Conservation (phyloP, 1,140 invertebrate genomes). For the Ips nitidus region DNA sequence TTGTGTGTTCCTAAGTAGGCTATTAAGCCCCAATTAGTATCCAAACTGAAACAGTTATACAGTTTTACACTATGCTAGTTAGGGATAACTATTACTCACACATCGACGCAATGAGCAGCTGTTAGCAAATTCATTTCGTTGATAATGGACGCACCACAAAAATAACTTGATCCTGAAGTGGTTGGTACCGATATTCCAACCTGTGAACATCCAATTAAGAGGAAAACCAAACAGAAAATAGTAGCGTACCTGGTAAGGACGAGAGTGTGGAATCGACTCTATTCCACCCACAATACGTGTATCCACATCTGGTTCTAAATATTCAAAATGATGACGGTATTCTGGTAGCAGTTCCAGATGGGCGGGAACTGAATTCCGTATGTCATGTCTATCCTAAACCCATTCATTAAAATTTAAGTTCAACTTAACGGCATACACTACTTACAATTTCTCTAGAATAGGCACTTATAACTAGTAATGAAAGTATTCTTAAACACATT, state of each 20-base stretch:
- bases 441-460: too few species aligned
- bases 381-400: too few species aligned
- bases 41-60: conserved; percentile 1
- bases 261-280: conserved; percentile 34
- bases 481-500: too few species aligned
- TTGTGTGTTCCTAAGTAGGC: conserved; percentile 14
- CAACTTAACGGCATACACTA: too few species aligned
- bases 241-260: conserved; percentile 34
- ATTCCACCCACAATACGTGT: conserved; percentile 35
- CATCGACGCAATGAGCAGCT: conserved; percentile 58
- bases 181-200: conserved; percentile 5
- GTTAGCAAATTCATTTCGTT: conserved; percentile 54
- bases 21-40: neutral
- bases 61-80: neutral
- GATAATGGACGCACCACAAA: conserved; percentile 61
- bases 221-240: neutral
- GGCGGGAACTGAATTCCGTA: too few species aligned
- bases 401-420: too few species aligned
- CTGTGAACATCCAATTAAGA: neutral
- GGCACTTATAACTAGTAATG: too few species aligned
- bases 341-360: neutral
- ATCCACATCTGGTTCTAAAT: conserved; percentile 1
- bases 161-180: conserved; percentile 5
- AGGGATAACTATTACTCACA: neutral
- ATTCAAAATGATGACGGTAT: neutral